Conservation (phyloP, 2,888 invertebrate species). For the Caenorhabditis plicata region DNA sequence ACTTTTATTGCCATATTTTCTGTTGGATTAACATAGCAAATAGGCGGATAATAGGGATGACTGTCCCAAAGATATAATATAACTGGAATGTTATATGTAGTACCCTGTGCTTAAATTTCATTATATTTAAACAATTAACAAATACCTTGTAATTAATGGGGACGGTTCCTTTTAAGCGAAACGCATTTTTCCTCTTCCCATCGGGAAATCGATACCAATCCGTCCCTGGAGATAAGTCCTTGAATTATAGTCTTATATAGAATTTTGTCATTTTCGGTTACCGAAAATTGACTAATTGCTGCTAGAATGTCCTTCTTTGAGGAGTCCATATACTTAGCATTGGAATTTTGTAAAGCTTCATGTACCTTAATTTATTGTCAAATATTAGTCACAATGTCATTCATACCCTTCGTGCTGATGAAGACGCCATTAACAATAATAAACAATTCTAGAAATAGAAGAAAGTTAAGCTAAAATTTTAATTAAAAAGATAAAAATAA, state of each 20-base stretch:
- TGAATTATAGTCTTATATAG: not conserved
- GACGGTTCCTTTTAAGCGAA: conserved; percentile 69
- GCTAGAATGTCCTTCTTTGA: conserved; percentile 56
- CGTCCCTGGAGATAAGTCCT: conserved; percentile 47
- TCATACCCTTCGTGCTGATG: too few relatives aligned
- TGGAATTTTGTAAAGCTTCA: conserved; percentile 18
- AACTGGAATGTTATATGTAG: conserved; percentile 90
- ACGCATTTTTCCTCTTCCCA: conserved; percentile 65
- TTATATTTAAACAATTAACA: conserved; percentile 1
- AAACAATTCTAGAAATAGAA: too few relatives aligned
- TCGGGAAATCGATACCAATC: conserved; percentile 62
- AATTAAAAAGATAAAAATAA: too few relatives aligned
- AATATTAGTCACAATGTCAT: too few relatives aligned
- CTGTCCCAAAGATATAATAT: conserved; percentile 95
- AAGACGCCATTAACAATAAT: too few relatives aligned
- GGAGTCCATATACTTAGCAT: conserved; percentile 49
- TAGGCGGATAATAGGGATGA: conserved; percentile 92
- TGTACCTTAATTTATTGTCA: conserved; percentile 11
- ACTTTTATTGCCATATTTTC: conserved; percentile 83
- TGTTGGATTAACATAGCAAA: conserved; percentile 86
- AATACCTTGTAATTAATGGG: conserved; percentile 69
- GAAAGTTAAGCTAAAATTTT: too few relatives aligned
- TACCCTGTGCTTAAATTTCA: conserved; percentile 72
- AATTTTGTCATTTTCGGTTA: not conserved
- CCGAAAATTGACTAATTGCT: conserved; percentile 44